A percentile compares a stretch with the other conserved stretches of the same genome.
phyloP scores from a whole-genome alignment of 1,140 invertebrate species.

The Probaryconus sp. region DNA sequence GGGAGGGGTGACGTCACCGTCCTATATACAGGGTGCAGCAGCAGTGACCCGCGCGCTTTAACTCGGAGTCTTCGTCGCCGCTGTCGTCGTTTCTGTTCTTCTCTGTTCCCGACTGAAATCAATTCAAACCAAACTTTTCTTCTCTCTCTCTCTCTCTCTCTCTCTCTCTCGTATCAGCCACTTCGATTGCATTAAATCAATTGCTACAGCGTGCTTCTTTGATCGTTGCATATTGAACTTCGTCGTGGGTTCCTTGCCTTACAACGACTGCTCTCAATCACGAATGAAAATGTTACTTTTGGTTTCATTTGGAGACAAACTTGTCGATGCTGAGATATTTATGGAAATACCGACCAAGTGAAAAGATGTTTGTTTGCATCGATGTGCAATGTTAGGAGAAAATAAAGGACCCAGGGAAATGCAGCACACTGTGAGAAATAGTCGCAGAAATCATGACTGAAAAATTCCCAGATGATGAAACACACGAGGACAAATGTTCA shows the following conservation, averaged over 20 bases:
- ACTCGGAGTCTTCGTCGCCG: constrained; percentile 44
- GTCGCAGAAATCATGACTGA: too few species aligned
- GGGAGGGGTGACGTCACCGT: constrained; percentile 61
- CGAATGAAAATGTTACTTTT: constrained; percentile 55
- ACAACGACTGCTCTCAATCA: constrained; percentile 22
- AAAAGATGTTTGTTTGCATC: too few species aligned
- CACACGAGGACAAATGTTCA: too few species aligned
- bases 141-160: too few species aligned
- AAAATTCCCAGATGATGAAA: too few species aligned
- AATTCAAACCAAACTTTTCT: too few species aligned
- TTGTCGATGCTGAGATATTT: constrained; percentile 10
- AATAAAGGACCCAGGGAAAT: too few species aligned
- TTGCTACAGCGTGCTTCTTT: constrained; percentile 51
- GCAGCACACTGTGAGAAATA: too few species aligned
- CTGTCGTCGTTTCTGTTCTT: constrained; percentile 44
- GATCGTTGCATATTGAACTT: constrained; percentile 53
- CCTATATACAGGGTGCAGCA: constrained; percentile 60
- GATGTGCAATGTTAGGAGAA: too few species aligned
- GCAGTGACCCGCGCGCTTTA: constrained; percentile 57
- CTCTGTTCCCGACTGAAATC: constrained; percentile 44
- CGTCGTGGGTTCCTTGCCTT: too few species aligned
- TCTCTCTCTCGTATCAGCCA: constrained; percentile 19
- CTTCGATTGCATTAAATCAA: constrained; percentile 51
- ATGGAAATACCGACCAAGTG: too few species aligned
- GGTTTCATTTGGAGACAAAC: constrained; percentile 38